A percentile compares a stretch with the other conserved stretches of the same genome.
phyloP scores from a whole-genome alignment of 2,888 invertebrate genomes.

The Chrysodeixis includens region DNA sequence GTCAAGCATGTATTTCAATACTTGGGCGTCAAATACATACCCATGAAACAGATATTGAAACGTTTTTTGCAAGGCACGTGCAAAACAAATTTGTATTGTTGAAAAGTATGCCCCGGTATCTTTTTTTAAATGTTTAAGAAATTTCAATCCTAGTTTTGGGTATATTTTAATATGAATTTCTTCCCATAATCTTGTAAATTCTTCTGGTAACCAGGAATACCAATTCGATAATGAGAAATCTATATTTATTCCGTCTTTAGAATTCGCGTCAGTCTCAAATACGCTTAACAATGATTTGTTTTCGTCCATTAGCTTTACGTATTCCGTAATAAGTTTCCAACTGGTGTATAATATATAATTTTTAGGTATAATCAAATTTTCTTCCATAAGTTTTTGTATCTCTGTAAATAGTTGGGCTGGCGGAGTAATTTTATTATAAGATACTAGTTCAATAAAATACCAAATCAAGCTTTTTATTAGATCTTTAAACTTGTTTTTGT shows the following conservation, averaged over 20 bases:
- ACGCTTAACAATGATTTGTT: conserved; percentile 31
- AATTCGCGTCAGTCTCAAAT: conserved; percentile 6
- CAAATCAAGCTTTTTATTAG: conserved; percentile 27
- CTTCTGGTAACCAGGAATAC: conserved; percentile 6
- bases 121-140: conserved; percentile 50
- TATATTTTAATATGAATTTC: conserved; percentile 46
- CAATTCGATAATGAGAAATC: conserved; percentile 4
- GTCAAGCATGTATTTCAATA: conserved; percentile 42
- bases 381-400: conserved; percentile 60
- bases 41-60: conserved; percentile 18
- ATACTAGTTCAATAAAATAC: conserved; percentile 25
- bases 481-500: conserved; percentile 31
- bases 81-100: conserved; percentile 48
- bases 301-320: conserved; percentile 52
- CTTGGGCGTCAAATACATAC: conserved; percentile 24
- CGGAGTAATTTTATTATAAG: conserved; percentile 57
- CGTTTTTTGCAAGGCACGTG: conserved; percentile 29
- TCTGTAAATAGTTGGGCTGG: conserved; percentile 61
- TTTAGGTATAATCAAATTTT: conserved; percentile 44
- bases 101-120: conserved; percentile 51
- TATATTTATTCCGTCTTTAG: too few relatives aligned
- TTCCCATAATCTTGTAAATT: conserved; percentile 41
- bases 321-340: conserved; percentile 61
- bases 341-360: conserved; percentile 59
- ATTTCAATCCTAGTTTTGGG: conserved; percentile 45